Evolutionary conservation across 2,113 vertebrate species (phyloP).

Genomic region (Orthonyx spaldingii): DNA sequence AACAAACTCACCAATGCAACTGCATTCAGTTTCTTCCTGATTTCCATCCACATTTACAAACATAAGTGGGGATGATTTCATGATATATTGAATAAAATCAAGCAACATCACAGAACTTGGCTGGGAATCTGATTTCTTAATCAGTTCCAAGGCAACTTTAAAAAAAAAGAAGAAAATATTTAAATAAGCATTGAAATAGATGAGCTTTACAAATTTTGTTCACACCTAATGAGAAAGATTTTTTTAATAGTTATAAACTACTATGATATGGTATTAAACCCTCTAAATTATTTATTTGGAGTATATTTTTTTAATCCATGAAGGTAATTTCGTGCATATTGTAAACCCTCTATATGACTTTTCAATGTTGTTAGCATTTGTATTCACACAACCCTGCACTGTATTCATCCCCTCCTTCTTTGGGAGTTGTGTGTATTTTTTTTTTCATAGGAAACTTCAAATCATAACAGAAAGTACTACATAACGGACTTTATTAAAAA

Average conservation of each 20-base stretch:
- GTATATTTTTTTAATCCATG: not conserved
- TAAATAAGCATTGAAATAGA: not conserved
- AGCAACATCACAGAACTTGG: constrained; percentile 95
- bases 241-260: not conserved
- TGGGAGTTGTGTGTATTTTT: not conserved
- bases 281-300: not conserved
- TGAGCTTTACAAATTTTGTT: not conserved
- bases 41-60: constrained; percentile 85
- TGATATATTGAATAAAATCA: constrained; percentile 94
- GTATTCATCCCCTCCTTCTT: too few relatives aligned
- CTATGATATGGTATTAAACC: not conserved
- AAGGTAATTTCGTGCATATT: not conserved
- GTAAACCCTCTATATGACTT: not conserved
- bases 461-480: not conserved
- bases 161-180: not conserved
- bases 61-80: constrained; percentile 95
- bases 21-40: constrained; percentile 73
- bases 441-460: not conserved
- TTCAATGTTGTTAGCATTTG: not conserved
- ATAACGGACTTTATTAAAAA: not conserved
- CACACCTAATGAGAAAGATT: not conserved
- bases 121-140: constrained; percentile 89
- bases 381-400: not conserved
- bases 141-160: constrained; percentile 88
- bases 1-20: constrained; percentile 78